Base-by-base conservation (phyloP, 2,888 invertebrate genomes). In the Drosophila emarginata region DNA sequence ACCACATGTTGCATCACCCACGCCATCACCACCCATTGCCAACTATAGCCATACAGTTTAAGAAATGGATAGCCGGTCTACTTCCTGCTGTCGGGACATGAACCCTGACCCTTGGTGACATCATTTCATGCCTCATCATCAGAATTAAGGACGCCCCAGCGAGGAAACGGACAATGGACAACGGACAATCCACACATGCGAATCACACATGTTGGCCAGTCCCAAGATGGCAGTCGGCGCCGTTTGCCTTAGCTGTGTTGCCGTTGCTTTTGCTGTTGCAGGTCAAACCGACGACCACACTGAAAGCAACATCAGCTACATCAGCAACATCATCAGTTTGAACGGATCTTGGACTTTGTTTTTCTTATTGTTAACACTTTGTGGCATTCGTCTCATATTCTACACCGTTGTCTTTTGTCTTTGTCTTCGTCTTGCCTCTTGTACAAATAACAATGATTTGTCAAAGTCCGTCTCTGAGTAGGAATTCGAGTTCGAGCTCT, bases 121-220 rank as follows among this genome's bases (percentile, higher is more conserved):
- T 90, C 87, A 84, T 90, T 91, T 89, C 86, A 89, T 82, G 89
- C 79, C 79, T 89, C 89, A 89, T 91, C 89, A 89, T 91, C 84
- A 89, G 64, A 78, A 80, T 79, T 77, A 87, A 83, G 62, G 79
- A 87, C 82, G 72, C 80, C 84, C 77, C 72, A 54, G 74, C 21
- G 76, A 56, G 71, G 51, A 51, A 52, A 52, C 53, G 15, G 65
- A 45, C 58, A 68, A 32, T 32, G 45, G 45, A 45, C 45, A 18
- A 45, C 9, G 45, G 45, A 21, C 45, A 45, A 45, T 21, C 45
- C 71, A 77, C 77, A 85, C 83, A 83, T 85, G 85, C 85, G 77
- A 88, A 76, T 83, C 87, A 87, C 87, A 87, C 67, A 74, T 87
- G 87, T 82, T 79, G 78, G 36, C 78, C 88, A 88, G 80, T 71